Base-by-base conservation (phyloP, 2,797 vertebrate genomes). In the Setipinna tenuifilis region DNA sequence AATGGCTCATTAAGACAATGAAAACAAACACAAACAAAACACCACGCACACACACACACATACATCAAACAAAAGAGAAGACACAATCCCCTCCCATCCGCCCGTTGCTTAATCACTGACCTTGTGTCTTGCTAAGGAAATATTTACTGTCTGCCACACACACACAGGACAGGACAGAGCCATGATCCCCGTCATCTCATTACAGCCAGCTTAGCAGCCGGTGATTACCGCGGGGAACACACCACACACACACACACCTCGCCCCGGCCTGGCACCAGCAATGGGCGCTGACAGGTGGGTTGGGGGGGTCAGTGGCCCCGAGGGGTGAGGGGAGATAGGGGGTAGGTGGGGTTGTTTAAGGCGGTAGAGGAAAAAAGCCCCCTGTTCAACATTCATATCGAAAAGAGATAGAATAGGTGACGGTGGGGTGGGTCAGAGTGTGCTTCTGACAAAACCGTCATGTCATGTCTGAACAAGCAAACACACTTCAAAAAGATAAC, bases 131-230 rank as follows among this genome's bases (percentile, higher is more conserved):
- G 3, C 4, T 44, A 4, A 25, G 35, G 31, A 78, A 78, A 78
- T 78, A 78, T 78, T 78, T 78, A 78, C 71, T 6, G 17, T 78
- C 71, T 35, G 31, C 35, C 19, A 31, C 71, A 7, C 17, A 78
- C 71, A 78, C 71, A 54, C 50, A 48, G 46, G 46, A 54, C 50
- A 78, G 71, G 65, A 71, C 65, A 78, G 16, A 17, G 71, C 71
- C 71, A 44, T 78, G 71, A 78, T 44, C 71, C 71, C 16, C 5
- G 35, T 78, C 71, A 78, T 78, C 71, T 78, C 71, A 78, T 78
- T 78, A 78, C 17, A 1, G 2, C 21, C 31, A 44, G 71, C 35
- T 78, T 78, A 78, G 71, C 71, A 41, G 71, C 35, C 71, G 35
- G 31, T 78, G 35, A 78, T 78, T 78, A 78, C 71, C 35, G 35